Percentiles rank a stretch among this genome's conserved stretches.
Conservation (phyloP, 2,113 vertebrate genomes). For the Phocoena phocoena region DNA sequence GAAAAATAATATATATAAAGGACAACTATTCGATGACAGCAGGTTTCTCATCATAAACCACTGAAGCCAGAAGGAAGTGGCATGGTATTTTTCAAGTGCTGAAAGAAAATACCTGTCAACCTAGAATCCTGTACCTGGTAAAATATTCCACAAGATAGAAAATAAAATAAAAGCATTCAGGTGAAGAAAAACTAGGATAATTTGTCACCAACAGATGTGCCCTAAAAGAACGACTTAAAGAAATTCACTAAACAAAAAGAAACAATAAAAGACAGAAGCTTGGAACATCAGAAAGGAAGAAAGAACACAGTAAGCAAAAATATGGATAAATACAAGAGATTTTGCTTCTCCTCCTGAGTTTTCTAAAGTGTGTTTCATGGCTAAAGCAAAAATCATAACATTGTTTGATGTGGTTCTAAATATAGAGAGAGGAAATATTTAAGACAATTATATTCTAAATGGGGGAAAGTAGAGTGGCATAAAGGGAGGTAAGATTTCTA, state of each 20-base stretch:
- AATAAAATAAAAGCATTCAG: not conserved
- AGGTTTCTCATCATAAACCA: not conserved
- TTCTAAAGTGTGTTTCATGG: not conserved
- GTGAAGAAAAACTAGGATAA: not conserved
- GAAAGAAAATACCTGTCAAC: not conserved
- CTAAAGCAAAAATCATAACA: not conserved
- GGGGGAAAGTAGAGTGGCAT: not conserved
- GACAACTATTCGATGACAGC: not conserved
- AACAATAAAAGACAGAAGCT: not conserved
- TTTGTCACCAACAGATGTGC: not conserved
- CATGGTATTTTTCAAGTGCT: not conserved
- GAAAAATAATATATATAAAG: not conserved
- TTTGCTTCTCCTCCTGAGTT: not conserved
- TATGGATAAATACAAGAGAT: not conserved
- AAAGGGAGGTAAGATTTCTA: not conserved
- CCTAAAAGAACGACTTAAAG: not conserved
- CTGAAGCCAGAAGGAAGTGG: not conserved
- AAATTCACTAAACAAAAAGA: conserved; percentile 2
- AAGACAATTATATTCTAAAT: not conserved
- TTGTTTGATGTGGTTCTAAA: not conserved
- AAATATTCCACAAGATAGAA: not conserved
- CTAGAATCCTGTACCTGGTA: not conserved
- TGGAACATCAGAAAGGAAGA: not conserved
- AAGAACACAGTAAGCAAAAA: not conserved
- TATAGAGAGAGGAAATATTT: not conserved